phyloP scores from a whole-genome alignment of 1,140 invertebrate genomes.

The Episyrphus balteatus region DNA sequence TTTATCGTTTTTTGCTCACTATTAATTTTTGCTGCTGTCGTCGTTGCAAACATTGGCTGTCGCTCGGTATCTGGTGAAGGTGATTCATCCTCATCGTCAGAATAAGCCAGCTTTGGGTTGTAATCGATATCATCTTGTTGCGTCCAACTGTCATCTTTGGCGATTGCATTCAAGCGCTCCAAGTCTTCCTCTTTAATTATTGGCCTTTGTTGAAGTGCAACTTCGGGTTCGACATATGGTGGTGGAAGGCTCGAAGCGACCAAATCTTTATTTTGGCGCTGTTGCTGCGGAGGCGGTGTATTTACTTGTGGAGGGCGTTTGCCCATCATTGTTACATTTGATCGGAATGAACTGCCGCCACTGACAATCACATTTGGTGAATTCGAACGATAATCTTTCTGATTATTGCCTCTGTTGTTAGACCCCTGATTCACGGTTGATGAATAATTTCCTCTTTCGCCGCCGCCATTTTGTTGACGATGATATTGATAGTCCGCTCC shows the following conservation, averaged over 20 bases:
- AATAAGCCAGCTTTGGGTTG: conserved; percentile 88
- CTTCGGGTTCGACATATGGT: conserved; percentile 24
- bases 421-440: too few relatives aligned
- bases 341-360: too few relatives aligned
- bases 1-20: conserved; percentile 8
- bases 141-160: conserved; percentile 81
- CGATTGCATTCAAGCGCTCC: conserved; percentile 81
- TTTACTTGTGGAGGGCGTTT: conserved; percentile 18
- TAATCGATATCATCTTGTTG: conserved; percentile 89
- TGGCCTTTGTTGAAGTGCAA: conserved; percentile 49
- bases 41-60: neutral
- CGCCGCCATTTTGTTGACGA: conserved; percentile 38
- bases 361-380: conserved; percentile 3
- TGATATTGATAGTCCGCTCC: conserved; percentile 18
- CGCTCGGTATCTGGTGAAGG: conserved; percentile 36
- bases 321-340: too few relatives aligned
- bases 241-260: conserved; percentile 5
- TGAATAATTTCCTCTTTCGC: conserved; percentile 33
- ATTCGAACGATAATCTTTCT: conserved; percentile 7
- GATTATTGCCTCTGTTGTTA: conserved; percentile 19
- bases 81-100: conserved; percentile 85
- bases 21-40: conserved; percentile 9
- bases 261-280: conserved; percentile 28
- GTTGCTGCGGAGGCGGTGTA: conserved; percentile 14
- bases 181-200: conserved; percentile 89